These are phyloP conservation scores for Poeciliopsis occidentalis DNA, from an alignment of 2,113 vertebrate genomes.

Conservation along the genomic window DNA sequence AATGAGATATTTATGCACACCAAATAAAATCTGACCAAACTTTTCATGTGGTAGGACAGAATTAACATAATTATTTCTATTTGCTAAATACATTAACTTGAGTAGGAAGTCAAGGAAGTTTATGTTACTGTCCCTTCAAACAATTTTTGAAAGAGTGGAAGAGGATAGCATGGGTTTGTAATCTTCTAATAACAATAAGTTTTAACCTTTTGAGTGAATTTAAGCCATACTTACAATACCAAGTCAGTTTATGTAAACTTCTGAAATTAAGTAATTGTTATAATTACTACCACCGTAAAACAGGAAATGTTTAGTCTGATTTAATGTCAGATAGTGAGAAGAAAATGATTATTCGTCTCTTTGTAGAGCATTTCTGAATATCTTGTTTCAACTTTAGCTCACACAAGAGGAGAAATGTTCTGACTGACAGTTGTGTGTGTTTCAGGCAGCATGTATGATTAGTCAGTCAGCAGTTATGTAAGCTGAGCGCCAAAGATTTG, in stretches of 20 bases:
- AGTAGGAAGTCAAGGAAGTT: too few species aligned
- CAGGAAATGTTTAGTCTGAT: neutral
- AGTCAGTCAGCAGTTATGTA: slow-evolving; percentile 74
- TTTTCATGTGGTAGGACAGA: neutral
- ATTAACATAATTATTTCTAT: neutral
- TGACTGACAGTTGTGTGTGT: slow-evolving; percentile 25
- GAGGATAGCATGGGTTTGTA: too few species aligned
- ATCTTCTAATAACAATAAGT: too few species aligned
- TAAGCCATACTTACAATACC: neutral
- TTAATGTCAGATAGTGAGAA: neutral
- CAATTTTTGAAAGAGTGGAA: too few species aligned
- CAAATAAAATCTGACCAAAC: too few species aligned
- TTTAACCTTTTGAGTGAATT: too few species aligned
- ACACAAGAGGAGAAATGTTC: neutral
- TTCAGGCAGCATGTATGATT: slow-evolving; percentile 66
- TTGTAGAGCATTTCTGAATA: neutral
- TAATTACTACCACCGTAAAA: neutral
- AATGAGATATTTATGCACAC: too few species aligned
- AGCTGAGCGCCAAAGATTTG: slow-evolving; percentile 68
- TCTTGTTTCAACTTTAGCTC: neutral
- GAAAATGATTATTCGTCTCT: neutral
- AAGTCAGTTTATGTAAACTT: neutral
- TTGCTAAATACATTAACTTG: neutral
- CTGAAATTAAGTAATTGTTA: neutral
- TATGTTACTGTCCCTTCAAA: too few species aligned